Evolutionary conservation across 2,797 vertebrate species (phyloP), one percentile per base, ranked within the genome.

Genomic region (Brachyalestes nurse): DNA sequence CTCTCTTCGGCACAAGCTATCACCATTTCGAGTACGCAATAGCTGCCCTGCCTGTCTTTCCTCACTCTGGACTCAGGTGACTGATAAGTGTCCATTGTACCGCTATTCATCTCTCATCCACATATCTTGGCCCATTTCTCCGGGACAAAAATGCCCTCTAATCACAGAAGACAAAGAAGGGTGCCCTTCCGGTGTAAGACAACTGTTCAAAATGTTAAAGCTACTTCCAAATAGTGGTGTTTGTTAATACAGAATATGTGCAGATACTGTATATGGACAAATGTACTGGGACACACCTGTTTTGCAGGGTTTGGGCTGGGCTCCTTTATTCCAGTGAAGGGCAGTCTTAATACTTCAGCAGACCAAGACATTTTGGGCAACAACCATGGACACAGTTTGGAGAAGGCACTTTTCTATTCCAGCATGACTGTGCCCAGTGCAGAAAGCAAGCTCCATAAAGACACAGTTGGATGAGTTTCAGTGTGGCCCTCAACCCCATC

Each of bases 11-110:
- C 64, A 57, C 49, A 38, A 55, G 28, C 75, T 77, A 53, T 67
- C 62, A 65, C 45, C 17, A 65, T 64, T 76, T 64, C 45, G 14
- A 51, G 38, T 58, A 62, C 34, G 42, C 5, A 65, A 76, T 64
- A 76, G 61, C 14, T 28, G 34, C 28, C 47, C 62, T 40, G 53
- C 12, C 45, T 17, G 58, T 76, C 74, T 64, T n/a, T 76, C 57
- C 12, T 62, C 34, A 71, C 73, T 76, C n/a, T 23, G 60, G 57
- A 28, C 2, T 38, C 55, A 16, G 61, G 61, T 51, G 40, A 38
- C 74, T 0, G 61, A 49, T n/a, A 49, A 21, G 61, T 65, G 60
- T 40, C 14, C 23, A 25, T 34, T 28, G 66, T 64, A 34, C 19
- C 17, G 21, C 19, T 55, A 13, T 57, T 34, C 49, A 40, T 55